These are phyloP conservation scores for Cossypha dichroa DNA, from an alignment of 2,797 vertebrate genomes.

Conservation along the genomic window DNA sequence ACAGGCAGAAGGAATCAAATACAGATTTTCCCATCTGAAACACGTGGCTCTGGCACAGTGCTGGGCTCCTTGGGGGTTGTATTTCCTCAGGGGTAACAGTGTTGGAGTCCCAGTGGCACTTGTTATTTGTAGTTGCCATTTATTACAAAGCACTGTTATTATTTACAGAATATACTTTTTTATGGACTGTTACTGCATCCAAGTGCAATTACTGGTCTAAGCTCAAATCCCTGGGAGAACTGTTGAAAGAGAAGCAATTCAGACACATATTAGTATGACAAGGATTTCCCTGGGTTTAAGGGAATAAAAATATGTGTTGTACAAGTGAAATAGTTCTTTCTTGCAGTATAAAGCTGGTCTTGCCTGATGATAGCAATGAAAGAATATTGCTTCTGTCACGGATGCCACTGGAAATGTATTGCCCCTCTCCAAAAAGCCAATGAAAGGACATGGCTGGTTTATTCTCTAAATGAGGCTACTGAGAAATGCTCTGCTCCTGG, in stretches of 20 bases:
- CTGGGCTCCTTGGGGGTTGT: not conserved
- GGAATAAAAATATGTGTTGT: slow-evolving; percentile 12
- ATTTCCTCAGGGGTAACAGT: not conserved
- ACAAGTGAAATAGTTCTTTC: slow-evolving; percentile 8
- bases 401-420: slow-evolving; percentile 55
- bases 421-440: not conserved
- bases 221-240: slow-evolving; percentile 28
- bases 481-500: not conserved
- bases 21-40: not conserved
- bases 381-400: slow-evolving; percentile 61
- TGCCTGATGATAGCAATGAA: slow-evolving; percentile 47
- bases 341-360: not conserved
- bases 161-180: slow-evolving; percentile 1
- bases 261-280: not conserved
- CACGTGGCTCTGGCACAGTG: not conserved
- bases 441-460: slow-evolving; percentile 56
- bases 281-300: slow-evolving; percentile 42
- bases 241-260: slow-evolving; percentile 35
- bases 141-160: slow-evolving; percentile 9
- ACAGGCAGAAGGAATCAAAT: not conserved
- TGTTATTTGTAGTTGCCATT: slow-evolving; percentile 19
- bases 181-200: slow-evolving; percentile 2
- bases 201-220: slow-evolving; percentile 19
- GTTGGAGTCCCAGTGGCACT: not conserved
- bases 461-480: slow-evolving; percentile 13